Percentiles rank a stretch among this genome's conserved stretches.
Evolutionary conservation across 2,888 invertebrate species (phyloP).

Genomic region (Callyntrura guangdongensis): DNA sequence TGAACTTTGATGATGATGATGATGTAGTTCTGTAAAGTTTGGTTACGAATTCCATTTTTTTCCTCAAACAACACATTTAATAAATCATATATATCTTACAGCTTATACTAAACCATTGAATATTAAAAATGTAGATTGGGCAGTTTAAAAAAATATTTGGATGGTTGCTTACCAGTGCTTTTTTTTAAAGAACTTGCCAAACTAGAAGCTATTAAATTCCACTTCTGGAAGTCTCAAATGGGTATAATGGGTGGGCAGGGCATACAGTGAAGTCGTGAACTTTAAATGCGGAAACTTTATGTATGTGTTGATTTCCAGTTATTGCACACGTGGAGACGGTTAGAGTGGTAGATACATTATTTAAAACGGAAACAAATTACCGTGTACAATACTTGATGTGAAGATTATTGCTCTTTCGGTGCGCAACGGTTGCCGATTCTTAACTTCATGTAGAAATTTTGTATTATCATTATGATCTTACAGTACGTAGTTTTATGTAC

Average conservation of each 20-base stretch:
- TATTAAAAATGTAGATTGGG: too few relatives aligned
- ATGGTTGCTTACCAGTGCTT: background rate
- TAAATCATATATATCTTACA: too few relatives aligned
- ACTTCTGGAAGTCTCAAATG: background rate
- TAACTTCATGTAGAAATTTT: background rate
- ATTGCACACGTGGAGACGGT: background rate
- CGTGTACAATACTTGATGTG: conserved; percentile 44
- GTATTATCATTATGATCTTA: conserved; percentile 29
- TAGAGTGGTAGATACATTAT: background rate
- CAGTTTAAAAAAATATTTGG: background rate
- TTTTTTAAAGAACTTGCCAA: conserved; percentile 7
- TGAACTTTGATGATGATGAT: too few relatives aligned
- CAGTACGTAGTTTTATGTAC: background rate
- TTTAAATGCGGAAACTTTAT: background rate
- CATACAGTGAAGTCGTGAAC: background rate
- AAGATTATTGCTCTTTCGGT: conserved; percentile 1
- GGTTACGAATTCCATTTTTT: background rate
- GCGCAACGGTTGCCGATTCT: background rate
- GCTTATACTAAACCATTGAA: too few relatives aligned
- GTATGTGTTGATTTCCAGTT: background rate
- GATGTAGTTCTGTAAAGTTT: too few relatives aligned
- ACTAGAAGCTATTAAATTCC: background rate
- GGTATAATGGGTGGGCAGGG: too few relatives aligned
- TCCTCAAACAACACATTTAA: too few relatives aligned
- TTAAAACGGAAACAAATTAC: background rate